Conservation (phyloP, 2,888 invertebrate genomes). For the Platycheirus rosarum region DNA sequence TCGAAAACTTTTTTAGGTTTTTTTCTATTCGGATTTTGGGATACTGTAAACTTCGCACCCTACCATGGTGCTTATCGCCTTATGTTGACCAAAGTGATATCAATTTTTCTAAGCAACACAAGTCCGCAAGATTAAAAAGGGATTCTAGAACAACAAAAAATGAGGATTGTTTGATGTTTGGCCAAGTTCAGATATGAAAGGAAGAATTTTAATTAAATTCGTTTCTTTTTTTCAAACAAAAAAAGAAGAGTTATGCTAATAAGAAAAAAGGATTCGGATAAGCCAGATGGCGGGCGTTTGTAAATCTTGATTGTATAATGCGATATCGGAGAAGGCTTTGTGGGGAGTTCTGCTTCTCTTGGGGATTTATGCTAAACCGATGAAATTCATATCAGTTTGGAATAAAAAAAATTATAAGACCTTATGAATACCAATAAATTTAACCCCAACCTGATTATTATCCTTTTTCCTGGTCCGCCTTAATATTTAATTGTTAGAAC, state of each 20-base stretch:
- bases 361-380: not conserved
- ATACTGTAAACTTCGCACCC: not conserved
- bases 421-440: too few species aligned
- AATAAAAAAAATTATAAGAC: too few species aligned
- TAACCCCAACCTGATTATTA: too few species aligned
- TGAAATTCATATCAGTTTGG: too few species aligned
- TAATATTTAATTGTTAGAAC: too few species aligned
- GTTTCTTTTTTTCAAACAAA: not conserved
- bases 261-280: not conserved
- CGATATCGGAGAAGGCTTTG: not conserved
- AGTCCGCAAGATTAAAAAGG: not conserved
- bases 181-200: conserved; percentile 1
- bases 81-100: conserved; percentile 21
- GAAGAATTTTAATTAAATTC: conserved; percentile 12
- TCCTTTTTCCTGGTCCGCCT: too few species aligned
- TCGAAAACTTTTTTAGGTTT: conserved; percentile 5
- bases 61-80: conserved; percentile 7
- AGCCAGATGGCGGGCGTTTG: not conserved
- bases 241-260: not conserved
- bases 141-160: not conserved
- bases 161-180: not conserved
- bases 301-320: not conserved
- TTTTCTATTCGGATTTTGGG: conserved; percentile 9
- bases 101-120: conserved; percentile 1
- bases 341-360: not conserved